phyloP scores from a whole-genome alignment of 1,140 invertebrate genomes.

The Zaprionus camerounensis region DNA sequence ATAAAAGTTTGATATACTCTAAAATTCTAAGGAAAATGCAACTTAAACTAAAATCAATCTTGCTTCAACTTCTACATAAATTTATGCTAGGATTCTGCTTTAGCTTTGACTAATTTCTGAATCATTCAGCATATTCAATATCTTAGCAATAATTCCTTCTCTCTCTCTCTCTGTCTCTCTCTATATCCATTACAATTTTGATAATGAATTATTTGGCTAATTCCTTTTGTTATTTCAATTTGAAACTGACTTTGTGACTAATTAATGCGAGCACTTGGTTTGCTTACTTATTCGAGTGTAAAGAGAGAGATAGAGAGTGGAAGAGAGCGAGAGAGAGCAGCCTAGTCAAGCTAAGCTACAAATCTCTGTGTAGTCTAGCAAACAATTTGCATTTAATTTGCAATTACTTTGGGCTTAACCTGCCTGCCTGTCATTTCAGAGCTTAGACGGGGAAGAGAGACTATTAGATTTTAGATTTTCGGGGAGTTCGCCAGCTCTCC shows the following conservation, averaged over 20 bases:
- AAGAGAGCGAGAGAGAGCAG: background rate
- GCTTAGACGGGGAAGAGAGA: constrained; percentile 7
- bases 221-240: constrained; percentile 2
- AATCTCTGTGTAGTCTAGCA: background rate
- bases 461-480: constrained; percentile 6
- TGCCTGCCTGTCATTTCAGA: constrained; percentile 20
- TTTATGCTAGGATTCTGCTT: background rate
- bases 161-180: background rate
- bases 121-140: background rate
- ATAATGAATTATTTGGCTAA: constrained; percentile 13
- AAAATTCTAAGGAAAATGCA: too few relatives aligned
- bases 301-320: background rate
- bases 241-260: constrained; percentile 1
- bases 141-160: background rate
- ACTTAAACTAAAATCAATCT: too few relatives aligned
- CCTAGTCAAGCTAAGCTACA: background rate
- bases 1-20: too few relatives aligned
- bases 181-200: background rate
- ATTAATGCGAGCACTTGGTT: constrained; percentile 1
- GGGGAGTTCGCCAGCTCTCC: background rate
- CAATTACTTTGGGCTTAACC: constrained; percentile 31
- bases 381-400: constrained; percentile 35
- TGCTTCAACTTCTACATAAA: background rate
- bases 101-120: background rate
- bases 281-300: background rate